Evolutionary conservation across 2,113 vertebrate species (phyloP).

Genomic region (Bagarius yarrelli): DNA sequence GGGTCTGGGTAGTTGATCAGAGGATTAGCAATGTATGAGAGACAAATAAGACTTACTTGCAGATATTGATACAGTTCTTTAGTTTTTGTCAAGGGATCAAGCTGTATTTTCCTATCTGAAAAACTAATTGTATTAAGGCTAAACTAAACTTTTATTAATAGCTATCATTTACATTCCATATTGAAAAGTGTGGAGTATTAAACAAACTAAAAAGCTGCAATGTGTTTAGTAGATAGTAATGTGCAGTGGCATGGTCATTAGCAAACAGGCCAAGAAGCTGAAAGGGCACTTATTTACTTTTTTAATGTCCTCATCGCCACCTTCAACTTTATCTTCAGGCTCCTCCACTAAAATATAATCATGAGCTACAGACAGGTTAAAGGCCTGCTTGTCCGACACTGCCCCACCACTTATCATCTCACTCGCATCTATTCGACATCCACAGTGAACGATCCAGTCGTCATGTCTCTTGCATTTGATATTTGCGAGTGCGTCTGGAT

Average conservation of each 20-base stretch:
- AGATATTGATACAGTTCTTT: neutral
- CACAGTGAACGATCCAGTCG: conserved; percentile 34
- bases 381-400: neutral
- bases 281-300: neutral
- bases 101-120: neutral
- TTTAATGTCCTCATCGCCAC: conserved; percentile 26
- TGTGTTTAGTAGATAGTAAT: neutral
- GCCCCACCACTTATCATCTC: neutral
- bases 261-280: neutral
- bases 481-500: neutral
- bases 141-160: neutral
- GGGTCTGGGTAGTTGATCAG: too few relatives aligned
- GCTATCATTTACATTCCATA: neutral
- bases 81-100: neutral
- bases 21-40: too few relatives aligned
- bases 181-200: neutral
- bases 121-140: neutral
- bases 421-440: conserved; percentile 40
- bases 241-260: neutral
- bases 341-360: conserved; percentile 77
- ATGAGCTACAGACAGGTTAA: conserved; percentile 10
- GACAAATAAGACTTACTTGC: too few relatives aligned
- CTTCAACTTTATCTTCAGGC: conserved; percentile 26
- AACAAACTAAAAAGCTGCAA: neutral
- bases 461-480: conserved; percentile 41